Conservation (phyloP, 2,797 vertebrate genomes). For the Cetoscarus ocellatus region DNA sequence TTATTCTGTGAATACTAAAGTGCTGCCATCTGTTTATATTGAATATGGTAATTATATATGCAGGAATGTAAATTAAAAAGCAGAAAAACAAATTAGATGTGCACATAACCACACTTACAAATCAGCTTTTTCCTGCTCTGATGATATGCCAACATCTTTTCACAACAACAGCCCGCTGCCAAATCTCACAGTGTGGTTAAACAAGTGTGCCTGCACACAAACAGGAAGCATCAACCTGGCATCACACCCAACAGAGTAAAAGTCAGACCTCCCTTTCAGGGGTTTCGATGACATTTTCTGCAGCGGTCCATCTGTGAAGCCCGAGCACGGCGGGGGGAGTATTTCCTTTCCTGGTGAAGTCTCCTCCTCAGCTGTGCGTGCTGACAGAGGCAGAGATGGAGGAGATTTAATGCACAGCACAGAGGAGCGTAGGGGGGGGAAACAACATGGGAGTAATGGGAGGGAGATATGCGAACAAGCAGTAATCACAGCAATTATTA, state of each 20-base stretch:
- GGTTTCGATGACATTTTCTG: conserved; percentile 33
- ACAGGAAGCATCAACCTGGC: neutral
- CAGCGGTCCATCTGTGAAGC: conserved; percentile 26
- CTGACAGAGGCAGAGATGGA: conserved; percentile 21
- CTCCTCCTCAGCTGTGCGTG: conserved; percentile 4
- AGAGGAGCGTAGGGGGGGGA: neutral
- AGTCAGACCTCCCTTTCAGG: conserved; percentile 23
- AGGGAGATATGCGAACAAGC: conserved; percentile 27
- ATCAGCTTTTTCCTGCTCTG: neutral
- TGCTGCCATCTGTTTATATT: neutral
- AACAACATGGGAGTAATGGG: conserved; percentile 22
- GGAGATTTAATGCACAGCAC: conserved; percentile 28
- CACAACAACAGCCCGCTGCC: neutral
- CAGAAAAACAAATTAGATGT: neutral
- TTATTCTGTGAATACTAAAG: neutral
- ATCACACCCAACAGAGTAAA: conserved; percentile 21
- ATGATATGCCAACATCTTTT: conserved; percentile 1
- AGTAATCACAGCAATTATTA: conserved; percentile 47
- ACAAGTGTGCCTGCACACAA: neutral
- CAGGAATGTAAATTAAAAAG: neutral
- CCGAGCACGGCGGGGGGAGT: neutral
- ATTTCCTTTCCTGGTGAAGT: conserved; percentile 11
- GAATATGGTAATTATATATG: neutral
- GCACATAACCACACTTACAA: neutral
- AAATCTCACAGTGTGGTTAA: neutral